These are phyloP conservation scores for Porphyrio hochstetteri DNA, from an alignment of 2,113 vertebrate genomes.

Conservation along the genomic window DNA sequence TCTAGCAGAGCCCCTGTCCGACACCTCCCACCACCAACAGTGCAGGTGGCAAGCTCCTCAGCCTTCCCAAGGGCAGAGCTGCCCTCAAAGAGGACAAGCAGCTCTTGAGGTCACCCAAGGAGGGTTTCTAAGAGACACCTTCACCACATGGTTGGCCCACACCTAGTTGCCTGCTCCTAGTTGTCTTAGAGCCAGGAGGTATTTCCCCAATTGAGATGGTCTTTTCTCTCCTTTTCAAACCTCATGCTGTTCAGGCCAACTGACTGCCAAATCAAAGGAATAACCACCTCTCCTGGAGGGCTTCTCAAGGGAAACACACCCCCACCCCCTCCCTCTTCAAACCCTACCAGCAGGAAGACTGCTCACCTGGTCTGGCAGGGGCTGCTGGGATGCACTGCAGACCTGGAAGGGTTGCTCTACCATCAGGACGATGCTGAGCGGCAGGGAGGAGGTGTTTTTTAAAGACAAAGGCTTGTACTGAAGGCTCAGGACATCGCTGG, in stretches of 20 bases:
- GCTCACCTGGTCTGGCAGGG: conserved; percentile 53
- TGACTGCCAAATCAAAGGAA: not conserved
- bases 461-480: conserved; percentile 78
- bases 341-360: not conserved
- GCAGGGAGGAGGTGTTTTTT: conserved; percentile 80
- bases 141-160: not conserved
- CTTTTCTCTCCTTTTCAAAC: not conserved
- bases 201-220: not conserved
- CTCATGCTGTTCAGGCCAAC: not conserved
- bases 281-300: not conserved
- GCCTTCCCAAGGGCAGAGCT: not conserved
- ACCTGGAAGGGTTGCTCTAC: conserved; percentile 79
- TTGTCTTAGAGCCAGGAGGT: not conserved
- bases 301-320: not conserved
- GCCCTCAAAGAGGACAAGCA: not conserved
- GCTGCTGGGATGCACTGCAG: conserved; percentile 47
- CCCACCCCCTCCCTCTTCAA: not conserved
- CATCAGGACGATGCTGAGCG: conserved; percentile 73
- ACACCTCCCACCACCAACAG: rapidly evolving
- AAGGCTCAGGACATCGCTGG: conserved; percentile 55
- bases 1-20: too few relatives aligned
- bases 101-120: not conserved
- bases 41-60: not conserved
- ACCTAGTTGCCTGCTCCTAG: not conserved
- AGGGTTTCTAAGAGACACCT: not conserved